Evolutionary conservation across 53 echinoderm and acorn worm genomes (phyloP), one percentile per base, ranked within the genome.

Genomic region (Holothuria leucospilota): DNA sequence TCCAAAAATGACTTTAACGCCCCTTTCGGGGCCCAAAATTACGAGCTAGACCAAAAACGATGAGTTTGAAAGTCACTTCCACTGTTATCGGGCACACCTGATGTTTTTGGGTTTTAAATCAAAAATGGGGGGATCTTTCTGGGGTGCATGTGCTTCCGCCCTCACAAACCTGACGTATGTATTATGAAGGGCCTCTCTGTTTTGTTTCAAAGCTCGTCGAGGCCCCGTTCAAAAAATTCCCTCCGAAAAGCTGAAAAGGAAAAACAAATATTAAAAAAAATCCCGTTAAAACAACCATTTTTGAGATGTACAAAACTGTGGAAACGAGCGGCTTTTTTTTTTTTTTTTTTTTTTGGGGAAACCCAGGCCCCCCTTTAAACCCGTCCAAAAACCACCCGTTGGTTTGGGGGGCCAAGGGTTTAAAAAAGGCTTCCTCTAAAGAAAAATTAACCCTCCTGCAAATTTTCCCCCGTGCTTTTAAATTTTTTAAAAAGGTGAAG

Each of bases 41-140:
- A 61, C 99, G 73, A 34, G 99, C 99, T 24, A 99, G 86, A 20
- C 99, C 99, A 66, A 99, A 99, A 83, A 95, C 99, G 25, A 99
- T 99, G 20, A 99, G 91, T 69, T 99, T 99, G 86, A n/a, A 99
- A 92, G 10, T 88, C 79, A 59, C 90, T 94, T 41, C 99, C 93
- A 12, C 86, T 90, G 8, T 92, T 93, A 85, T 95, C 94, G 20
- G n/a, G 93, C 90, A 40, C 99, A 99, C 69, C 95, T 88, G 61
- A 99, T 95, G 84, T 99, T 99, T 62, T 99, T 95, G 0, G 99
- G 99, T 83, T 99, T 99, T 24, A 99, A 82, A 64, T 99, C 99
- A 2, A 99, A 89, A 42, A n/a, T n/a, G 95, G 99, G 8, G 95
- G 92, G 7, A 99, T 92, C 82, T 88, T 88, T 59, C 84, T 86